phyloP scores from a whole-genome alignment of 2,888 invertebrate genomes.

The Oxytorus armatus region DNA sequence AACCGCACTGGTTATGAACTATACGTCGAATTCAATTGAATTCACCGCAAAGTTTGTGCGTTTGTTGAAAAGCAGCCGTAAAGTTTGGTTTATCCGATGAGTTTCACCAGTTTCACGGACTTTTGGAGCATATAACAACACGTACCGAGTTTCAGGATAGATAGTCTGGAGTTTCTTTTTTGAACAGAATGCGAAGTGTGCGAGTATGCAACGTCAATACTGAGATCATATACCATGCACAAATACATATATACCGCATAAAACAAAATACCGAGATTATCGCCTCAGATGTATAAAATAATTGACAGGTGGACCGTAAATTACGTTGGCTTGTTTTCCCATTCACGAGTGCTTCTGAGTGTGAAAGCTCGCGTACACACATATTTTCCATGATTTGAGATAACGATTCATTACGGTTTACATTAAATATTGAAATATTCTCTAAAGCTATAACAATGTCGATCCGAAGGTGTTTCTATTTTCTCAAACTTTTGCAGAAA shows the following conservation, averaged over 20 bases:
- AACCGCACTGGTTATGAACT: not conserved
- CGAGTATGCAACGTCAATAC: not conserved
- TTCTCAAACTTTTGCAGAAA: not conserved
- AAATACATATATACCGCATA: too few species aligned
- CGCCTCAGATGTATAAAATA: conserved; percentile 21
- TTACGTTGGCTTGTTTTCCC: conserved; percentile 36
- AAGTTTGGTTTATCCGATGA: conserved; percentile 30
- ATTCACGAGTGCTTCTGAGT: too few species aligned
- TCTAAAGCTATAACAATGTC: not conserved
- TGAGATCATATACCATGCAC: not conserved
- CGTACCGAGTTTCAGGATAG: not conserved
- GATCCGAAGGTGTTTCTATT: not conserved
- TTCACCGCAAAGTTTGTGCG: not conserved
- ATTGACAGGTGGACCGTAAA: conserved; percentile 40
- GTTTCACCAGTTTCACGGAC: conserved; percentile 19
- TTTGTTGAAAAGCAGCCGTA: conserved; percentile 14
- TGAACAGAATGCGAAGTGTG: not conserved
- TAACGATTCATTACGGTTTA: too few species aligned
- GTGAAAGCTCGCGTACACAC: too few species aligned
- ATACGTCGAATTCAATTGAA: conserved; percentile 9
- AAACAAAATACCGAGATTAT: conserved; percentile 11
- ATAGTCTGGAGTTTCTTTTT: not conserved
- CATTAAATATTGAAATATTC: not conserved
- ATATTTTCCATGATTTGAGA: not conserved
- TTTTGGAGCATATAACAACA: not conserved